Percentiles rank a stretch among this genome's conserved stretches.
Conservation (phyloP, 2,888 invertebrate species). For the Lypha dubia region DNA sequence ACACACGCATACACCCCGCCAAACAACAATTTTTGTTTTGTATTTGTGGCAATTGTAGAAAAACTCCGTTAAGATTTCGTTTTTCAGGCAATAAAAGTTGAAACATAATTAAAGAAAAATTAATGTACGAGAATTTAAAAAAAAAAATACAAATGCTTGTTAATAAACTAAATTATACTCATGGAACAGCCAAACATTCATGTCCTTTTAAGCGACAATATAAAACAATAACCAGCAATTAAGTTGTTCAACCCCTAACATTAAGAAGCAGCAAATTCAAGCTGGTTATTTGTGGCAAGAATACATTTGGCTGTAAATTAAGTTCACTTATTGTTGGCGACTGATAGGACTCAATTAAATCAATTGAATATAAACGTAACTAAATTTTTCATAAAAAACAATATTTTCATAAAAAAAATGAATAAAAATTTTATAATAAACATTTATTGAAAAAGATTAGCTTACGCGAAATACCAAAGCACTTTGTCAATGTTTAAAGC, state of each 20-base stretch:
- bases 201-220: constrained; percentile 41
- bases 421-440: too few species aligned
- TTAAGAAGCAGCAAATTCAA: constrained; percentile 21
- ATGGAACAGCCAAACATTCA: constrained; percentile 1
- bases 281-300: constrained; percentile 39
- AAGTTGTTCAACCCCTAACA: constrained; percentile 61
- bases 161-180: constrained; percentile 58
- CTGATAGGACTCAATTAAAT: constrained; percentile 61
- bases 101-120: constrained; percentile 13
- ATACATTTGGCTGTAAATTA: constrained; percentile 36
- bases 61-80: constrained; percentile 72
- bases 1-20: constrained; percentile 6
- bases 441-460: too few species aligned
- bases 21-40: not conserved
- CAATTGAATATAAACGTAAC: constrained; percentile 21
- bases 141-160: constrained; percentile 56
- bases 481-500: too few species aligned
- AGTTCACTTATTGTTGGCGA: constrained; percentile 51
- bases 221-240: constrained; percentile 63
- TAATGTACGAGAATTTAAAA: not conserved
- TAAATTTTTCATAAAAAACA: constrained; percentile 7
- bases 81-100: constrained; percentile 69
- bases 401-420: too few species aligned
- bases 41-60: constrained; percentile 55
- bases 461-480: too few species aligned